Evolutionary conservation across 2,888 invertebrate genomes (phyloP), one percentile per base, ranked within the genome.

Genomic region (Diploptera punctata): DNA sequence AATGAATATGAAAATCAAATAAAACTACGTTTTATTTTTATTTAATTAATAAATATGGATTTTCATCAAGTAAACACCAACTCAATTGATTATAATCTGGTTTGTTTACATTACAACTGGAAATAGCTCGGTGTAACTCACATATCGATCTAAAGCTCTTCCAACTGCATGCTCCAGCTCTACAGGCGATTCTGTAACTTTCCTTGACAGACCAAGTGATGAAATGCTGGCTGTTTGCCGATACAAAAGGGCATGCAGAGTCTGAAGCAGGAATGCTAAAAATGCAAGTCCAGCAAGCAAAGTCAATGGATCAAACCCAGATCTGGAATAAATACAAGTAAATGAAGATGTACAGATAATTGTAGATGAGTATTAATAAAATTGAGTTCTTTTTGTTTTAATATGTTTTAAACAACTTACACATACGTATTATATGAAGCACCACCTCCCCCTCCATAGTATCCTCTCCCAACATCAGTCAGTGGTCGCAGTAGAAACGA

Each of bases 201-300:
- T 67, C 77, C 80, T 26, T 80, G 67, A 31, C 4, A 43, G 33
- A 16, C 49, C 70, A 18, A 43, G 65, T 76, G 67, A 80, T 78
- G 52, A 81, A 78, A 70, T 81, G 80, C 38, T 52, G 16, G 26
- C 43, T 3, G 47, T 47, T n/a, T 65, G 65, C 19, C 75, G 44
- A 69, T 74, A 75, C 16, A 76, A 69, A 29, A 76, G 49, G 2
- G 74, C 68, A 52, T 75, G 76, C 38, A 83, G 80, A 1, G 82
- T 82, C 76, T 83, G 83, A n/a, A 83, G 71, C n/a, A 83, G 72
- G 75, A 83, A 82, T 29, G 82, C 82, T 65, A 83, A 75, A 74
- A 83, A 83, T n/a, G 82, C 82, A 19, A 83, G 75, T 5, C 82
- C 82, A 33, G 82, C 82, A 38, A 83, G 76, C 26, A 83, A 77